Conservation (phyloP, 2,888 invertebrate species). For the Epirrhoe alternata region DNA sequence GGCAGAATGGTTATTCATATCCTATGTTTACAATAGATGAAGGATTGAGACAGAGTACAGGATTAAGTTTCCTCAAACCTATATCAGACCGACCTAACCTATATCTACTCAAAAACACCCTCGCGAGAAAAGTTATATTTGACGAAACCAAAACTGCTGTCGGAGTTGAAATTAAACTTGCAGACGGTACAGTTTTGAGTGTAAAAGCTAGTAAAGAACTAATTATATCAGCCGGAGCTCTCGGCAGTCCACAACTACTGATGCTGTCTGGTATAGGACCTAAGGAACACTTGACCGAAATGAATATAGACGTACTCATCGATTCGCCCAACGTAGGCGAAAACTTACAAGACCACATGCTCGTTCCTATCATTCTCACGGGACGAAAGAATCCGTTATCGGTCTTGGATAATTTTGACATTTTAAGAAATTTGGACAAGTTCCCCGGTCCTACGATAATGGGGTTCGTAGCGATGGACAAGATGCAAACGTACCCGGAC, state of each 20-base stretch:
- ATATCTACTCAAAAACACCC: slow-evolving; percentile 47
- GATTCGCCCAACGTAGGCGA: slow-evolving; percentile 52
- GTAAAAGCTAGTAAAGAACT: slow-evolving; percentile 50
- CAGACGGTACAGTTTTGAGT: slow-evolving; percentile 27
- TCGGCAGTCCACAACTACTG: slow-evolving; percentile 55
- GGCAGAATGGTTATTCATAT: slow-evolving; percentile 50
- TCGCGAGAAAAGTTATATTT: slow-evolving; percentile 50
- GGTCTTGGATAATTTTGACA: slow-evolving; percentile 34
- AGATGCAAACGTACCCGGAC: slow-evolving; percentile 51
- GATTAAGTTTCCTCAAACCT: slow-evolving; percentile 49
- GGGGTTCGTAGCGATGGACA: slow-evolving; percentile 47
- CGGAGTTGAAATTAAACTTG: slow-evolving; percentile 49
- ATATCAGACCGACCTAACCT: slow-evolving; percentile 50
- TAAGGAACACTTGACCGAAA: slow-evolving; percentile 46
- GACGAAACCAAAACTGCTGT: slow-evolving; percentile 42
- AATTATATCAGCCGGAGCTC: slow-evolving; percentile 54
- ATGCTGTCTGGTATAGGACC: slow-evolving; percentile 60
- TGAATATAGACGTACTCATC: slow-evolving; percentile 45
- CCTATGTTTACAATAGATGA: slow-evolving; percentile 45
- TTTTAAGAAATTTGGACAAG: slow-evolving; percentile 39
- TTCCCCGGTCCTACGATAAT: slow-evolving; percentile 33
- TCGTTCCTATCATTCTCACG: slow-evolving; percentile 46
- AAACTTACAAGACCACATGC: slow-evolving; percentile 55
- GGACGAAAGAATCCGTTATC: slow-evolving; percentile 36
- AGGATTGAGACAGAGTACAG: slow-evolving; percentile 50